These are phyloP conservation scores for Eira barbara DNA, from an alignment of 2,113 vertebrate genomes.

Conservation along the genomic window DNA sequence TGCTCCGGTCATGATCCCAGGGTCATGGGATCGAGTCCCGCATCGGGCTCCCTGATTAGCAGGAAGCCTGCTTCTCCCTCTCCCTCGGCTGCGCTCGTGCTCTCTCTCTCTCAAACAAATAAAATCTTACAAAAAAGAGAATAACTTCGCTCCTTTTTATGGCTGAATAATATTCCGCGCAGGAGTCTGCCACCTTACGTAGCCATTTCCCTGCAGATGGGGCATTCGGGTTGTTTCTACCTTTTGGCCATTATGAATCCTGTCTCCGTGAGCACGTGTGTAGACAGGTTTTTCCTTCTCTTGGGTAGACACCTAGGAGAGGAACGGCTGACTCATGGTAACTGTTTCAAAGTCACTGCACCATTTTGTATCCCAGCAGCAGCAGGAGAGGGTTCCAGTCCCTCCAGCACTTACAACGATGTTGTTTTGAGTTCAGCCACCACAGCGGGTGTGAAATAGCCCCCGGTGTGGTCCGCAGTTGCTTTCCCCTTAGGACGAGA, in stretches of 20 bases:
- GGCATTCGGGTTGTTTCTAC: neutral
- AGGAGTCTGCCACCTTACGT: too few relatives aligned
- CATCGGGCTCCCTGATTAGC: neutral
- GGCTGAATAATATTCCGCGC: neutral
- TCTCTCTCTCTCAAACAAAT: neutral
- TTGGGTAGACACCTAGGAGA: neutral
- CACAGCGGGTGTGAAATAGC: neutral
- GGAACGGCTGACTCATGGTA: neutral
- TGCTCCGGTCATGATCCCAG: neutral
- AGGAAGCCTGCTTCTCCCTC: neutral
- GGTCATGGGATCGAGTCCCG: neutral
- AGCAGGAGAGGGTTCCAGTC: neutral
- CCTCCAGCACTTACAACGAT: neutral
- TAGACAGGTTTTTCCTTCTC: neutral
- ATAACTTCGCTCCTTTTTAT: neutral
- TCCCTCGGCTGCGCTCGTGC: neutral
- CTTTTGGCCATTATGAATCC: neutral
- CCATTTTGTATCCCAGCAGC: neutral
- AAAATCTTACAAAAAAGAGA: neutral
- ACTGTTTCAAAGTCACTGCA: neutral
- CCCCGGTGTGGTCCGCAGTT: neutral
- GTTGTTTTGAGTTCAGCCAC: neutral
- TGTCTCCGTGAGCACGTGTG: too few relatives aligned
- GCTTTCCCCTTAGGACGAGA: neutral
- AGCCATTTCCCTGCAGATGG: neutral